Evolutionary conservation across 2,797 vertebrate genomes (phyloP).

Genomic region (Myripristis murdjan): DNA sequence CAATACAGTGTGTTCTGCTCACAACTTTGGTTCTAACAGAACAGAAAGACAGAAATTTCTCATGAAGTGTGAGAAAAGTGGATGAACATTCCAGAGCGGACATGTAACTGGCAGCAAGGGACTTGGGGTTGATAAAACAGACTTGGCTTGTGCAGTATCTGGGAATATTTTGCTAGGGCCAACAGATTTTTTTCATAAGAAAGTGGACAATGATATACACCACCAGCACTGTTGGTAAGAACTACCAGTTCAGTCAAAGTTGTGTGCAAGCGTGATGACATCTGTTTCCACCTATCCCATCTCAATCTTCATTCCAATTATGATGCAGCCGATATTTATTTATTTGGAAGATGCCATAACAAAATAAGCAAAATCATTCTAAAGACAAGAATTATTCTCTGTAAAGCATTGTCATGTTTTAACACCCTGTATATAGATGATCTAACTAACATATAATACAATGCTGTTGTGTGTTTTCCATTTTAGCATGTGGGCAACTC

Average conservation of each 20-base stretch:
- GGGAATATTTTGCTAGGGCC: constrained; percentile 24
- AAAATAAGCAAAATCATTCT: not conserved
- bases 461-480: not conserved
- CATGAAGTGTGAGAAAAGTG: constrained; percentile 71
- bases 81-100: constrained; percentile 66
- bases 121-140: constrained; percentile 23
- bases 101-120: constrained; percentile 48
- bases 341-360: too few relatives aligned
- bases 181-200: constrained; percentile 16
- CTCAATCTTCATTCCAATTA: constrained; percentile 4
- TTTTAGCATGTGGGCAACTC: constrained; percentile 2
- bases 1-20: constrained; percentile 38
- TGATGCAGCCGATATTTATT: constrained; percentile 8
- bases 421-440: constrained; percentile 5
- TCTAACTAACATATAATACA: not conserved
- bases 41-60: constrained; percentile 48
- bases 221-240: constrained; percentile 7
- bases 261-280: constrained; percentile 17
- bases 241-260: constrained; percentile 21
- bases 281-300: constrained; percentile 9
- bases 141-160: constrained; percentile 8
- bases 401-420: not conserved
- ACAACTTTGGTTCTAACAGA: constrained; percentile 40
- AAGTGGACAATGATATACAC: constrained; percentile 24
- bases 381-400: not conserved